Percentiles rank a stretch among this genome's conserved stretches.
Evolutionary conservation across 2,797 vertebrate species (phyloP).

Genomic region (Acridotheres tristis): DNA sequence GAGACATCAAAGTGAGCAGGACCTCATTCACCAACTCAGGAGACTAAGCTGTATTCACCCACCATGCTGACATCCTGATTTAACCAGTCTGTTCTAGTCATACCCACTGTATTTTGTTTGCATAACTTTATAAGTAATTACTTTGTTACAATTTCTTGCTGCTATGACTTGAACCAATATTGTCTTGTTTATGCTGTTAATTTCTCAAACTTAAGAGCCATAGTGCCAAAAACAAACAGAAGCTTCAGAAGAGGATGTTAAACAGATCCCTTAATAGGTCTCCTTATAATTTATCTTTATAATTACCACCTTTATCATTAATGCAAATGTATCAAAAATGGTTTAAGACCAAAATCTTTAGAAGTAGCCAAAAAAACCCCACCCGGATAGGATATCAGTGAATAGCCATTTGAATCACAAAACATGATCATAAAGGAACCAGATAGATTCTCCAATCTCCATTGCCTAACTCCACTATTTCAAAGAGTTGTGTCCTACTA

Average conservation of each 20-base stretch:
- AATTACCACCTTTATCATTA: neutral
- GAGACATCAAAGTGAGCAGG: neutral
- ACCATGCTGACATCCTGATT: neutral
- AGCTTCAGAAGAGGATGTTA: neutral
- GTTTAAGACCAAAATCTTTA: neutral
- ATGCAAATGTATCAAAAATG: accelerated
- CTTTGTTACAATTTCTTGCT: neutral
- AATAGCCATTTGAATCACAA: neutral
- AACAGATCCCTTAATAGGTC: no score
- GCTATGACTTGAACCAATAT: neutral
- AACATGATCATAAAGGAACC: neutral
- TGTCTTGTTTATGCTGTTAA: neutral
- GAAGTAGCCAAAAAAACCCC: accelerated
- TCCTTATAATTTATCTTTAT: no score
- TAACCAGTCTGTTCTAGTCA: neutral
- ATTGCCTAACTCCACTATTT: neutral
- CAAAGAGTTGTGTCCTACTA: neutral
- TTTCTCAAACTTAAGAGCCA: no score
- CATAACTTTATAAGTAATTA: neutral
- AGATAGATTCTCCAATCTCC: neutral
- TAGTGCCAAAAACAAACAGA: neutral
- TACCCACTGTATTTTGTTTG: accelerated
- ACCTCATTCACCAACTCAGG: neutral
- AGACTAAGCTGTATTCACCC: neutral
- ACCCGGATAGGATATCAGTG: neutral